Percentiles rank a stretch among this genome's conserved stretches.
These are phyloP conservation scores for Eustalomyia histrio DNA, from an alignment of 2,888 invertebrate species.

Conservation along the genomic window DNA sequence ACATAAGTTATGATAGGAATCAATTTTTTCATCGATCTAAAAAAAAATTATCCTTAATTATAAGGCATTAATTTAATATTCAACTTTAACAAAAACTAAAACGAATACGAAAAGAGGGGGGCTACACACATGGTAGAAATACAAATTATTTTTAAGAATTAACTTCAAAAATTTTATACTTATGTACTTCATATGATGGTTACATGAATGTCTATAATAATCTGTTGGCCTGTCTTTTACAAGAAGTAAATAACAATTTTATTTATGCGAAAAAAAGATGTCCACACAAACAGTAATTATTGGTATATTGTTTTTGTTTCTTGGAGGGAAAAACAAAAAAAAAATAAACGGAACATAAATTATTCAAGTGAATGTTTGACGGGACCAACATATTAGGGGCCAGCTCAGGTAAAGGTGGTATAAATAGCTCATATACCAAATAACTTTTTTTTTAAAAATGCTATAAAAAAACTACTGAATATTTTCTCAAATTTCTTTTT, in stretches of 20 bases:
- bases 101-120: background rate
- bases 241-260: slow-evolving; percentile 66
- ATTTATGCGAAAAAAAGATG: slow-evolving; percentile 68
- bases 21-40: slow-evolving; percentile 67
- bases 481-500: too few species aligned
- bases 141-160: slow-evolving; percentile 30
- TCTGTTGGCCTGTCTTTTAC: slow-evolving; percentile 23
- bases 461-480: too few species aligned
- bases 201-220: background rate
- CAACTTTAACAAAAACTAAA: slow-evolving; percentile 42
- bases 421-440: too few species aligned
- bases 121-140: slow-evolving; percentile 22
- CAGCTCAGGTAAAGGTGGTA: too few species aligned
- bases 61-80: slow-evolving; percentile 69
- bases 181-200: background rate
- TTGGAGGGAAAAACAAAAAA: slow-evolving; percentile 11
- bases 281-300: slow-evolving; percentile 68
- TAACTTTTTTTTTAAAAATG: too few species aligned
- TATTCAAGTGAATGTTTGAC: background rate
- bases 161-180: background rate
- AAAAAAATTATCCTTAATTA: slow-evolving; percentile 66
- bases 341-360: background rate
- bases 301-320: slow-evolving; percentile 25
- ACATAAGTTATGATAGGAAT: slow-evolving; percentile 70
- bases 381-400: background rate